Evolutionary conservation across 2,113 vertebrate genomes (phyloP).

Genomic region (Ammodytes marinus): DNA sequence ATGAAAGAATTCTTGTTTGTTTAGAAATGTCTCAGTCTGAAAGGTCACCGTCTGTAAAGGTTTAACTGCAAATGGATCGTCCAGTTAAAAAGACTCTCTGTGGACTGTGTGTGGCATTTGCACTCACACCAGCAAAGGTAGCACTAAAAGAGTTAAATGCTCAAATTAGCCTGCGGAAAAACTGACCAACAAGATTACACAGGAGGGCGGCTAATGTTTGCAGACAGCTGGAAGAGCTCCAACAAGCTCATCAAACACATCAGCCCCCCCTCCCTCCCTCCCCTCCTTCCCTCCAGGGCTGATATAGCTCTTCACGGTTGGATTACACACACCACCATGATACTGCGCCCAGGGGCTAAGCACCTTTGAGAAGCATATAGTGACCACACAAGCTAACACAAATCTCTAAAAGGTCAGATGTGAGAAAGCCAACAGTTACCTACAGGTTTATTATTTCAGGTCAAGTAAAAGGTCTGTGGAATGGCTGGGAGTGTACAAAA

Average conservation of each 20-base stretch:
- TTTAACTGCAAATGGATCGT: not conserved
- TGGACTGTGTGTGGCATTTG: slow-evolving; percentile 11
- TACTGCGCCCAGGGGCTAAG: slow-evolving; percentile 40
- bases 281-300: not conserved
- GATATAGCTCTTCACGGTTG: slow-evolving; percentile 57
- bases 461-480: not conserved
- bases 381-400: not conserved
- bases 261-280: not conserved
- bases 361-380: slow-evolving; percentile 45
- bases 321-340: slow-evolving; percentile 58
- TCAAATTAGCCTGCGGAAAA: slow-evolving; percentile 38
- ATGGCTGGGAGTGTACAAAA: no score
- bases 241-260: slow-evolving; percentile 56
- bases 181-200: slow-evolving; percentile 34
- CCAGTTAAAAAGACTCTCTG: not conserved
- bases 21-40: not conserved
- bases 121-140: slow-evolving; percentile 14
- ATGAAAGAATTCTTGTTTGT: not conserved
- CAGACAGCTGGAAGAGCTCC: slow-evolving; percentile 65
- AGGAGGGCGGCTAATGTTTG: slow-evolving; percentile 36
- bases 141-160: slow-evolving; percentile 55
- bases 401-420: slow-evolving; percentile 42
- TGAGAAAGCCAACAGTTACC: not conserved
- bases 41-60: not conserved
- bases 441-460: not conserved